These are phyloP conservation scores for Ursus arctos DNA, from an alignment of 2,113 vertebrate genomes.

Conservation along the genomic window DNA sequence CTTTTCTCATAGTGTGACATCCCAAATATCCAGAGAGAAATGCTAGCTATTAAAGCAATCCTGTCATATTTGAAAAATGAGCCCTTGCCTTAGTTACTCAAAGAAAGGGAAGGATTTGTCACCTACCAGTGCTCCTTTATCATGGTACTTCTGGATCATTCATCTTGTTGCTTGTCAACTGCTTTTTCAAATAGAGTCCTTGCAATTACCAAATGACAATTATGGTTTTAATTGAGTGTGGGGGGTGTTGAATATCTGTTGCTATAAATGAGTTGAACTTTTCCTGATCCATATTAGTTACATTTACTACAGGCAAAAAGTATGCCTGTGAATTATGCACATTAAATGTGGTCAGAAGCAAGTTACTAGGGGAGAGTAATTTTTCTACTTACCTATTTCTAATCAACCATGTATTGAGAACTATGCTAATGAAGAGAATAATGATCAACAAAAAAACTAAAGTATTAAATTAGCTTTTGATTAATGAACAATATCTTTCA, in stretches of 20 bases:
- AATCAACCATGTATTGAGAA: not conserved
- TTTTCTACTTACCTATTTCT: slow-evolving; percentile 23
- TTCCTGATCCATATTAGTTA: not conserved
- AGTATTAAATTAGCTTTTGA: not conserved
- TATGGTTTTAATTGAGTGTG: not conserved
- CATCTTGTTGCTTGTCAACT: not conserved
- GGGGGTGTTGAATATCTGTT: not conserved
- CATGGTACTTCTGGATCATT: not conserved
- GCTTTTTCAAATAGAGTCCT: slow-evolving; percentile 19
- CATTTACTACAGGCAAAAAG: not conserved
- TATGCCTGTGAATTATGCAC: not conserved
- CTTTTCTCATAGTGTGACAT: not conserved
- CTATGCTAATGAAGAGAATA: not conserved
- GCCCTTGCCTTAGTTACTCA: not conserved
- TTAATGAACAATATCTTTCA: not conserved
- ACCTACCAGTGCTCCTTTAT: not conserved
- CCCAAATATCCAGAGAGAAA: not conserved
- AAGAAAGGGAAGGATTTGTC: not conserved
- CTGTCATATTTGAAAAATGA: slow-evolving; percentile 63
- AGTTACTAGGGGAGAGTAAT: not conserved
- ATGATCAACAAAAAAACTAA: not conserved
- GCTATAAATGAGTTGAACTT: not conserved
- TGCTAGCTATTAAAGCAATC: not conserved
- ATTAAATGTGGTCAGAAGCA: not conserved
- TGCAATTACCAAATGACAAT: slow-evolving; percentile 51